Evolutionary conservation across 1,140 invertebrate genomes (phyloP).

Genomic region (Spodoptera frugiperda): DNA sequence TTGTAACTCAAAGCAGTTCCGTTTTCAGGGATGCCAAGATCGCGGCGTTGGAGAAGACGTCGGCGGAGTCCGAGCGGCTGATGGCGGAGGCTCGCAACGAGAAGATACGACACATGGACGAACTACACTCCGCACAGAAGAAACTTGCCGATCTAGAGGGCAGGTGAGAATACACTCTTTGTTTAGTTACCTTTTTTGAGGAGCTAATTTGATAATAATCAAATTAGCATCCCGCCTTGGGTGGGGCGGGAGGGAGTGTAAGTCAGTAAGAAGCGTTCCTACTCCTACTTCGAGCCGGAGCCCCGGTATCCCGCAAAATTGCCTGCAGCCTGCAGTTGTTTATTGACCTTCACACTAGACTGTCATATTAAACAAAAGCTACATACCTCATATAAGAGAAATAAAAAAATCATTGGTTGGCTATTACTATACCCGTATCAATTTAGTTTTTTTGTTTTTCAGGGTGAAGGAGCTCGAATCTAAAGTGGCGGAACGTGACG

Average conservation of each 20-base stretch:
- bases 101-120: constrained; percentile 95
- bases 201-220: too few species aligned
- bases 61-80: constrained; percentile 94
- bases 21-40: constrained; percentile 92
- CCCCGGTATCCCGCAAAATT: too few species aligned
- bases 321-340: too few species aligned
- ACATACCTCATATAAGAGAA: too few species aligned
- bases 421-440: too few species aligned
- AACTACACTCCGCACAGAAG: constrained; percentile 94
- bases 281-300: too few species aligned
- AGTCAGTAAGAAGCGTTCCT: too few species aligned
- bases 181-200: background rate
- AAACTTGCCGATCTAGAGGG: constrained; percentile 93
- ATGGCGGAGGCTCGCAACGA: constrained; percentile 95
- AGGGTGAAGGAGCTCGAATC: constrained; percentile 96
- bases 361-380: too few species aligned
- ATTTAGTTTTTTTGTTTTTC: constrained; percentile 1
- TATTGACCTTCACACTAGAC: too few species aligned
- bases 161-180: constrained; percentile 62
- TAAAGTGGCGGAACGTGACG: constrained; percentile 94
- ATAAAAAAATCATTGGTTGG: too few species aligned
- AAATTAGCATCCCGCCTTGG: too few species aligned
- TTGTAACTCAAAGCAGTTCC: constrained; percentile 26
- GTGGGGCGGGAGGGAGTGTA: too few species aligned
- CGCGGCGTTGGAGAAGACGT: constrained; percentile 93